A percentile compares a stretch with the other conserved stretches of the same genome.
phyloP scores from a whole-genome alignment of 2,888 invertebrate genomes.

The Aradus depressus region DNA sequence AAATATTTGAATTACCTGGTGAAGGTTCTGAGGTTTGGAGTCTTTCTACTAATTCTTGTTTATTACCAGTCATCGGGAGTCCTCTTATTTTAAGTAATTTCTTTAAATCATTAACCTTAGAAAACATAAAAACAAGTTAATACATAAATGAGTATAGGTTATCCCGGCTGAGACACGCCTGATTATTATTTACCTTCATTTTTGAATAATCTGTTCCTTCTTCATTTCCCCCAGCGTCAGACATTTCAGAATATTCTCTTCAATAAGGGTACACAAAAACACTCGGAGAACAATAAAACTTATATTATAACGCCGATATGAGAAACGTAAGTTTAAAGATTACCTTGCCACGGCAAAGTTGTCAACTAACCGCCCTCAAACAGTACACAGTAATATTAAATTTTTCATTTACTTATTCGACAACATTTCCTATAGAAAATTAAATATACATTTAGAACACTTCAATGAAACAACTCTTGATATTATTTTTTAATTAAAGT shows the following conservation, averaged over 20 bases:
- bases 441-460: no score
- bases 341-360: not conserved
- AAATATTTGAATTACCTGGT: conserved; percentile 32
- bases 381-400: not conserved
- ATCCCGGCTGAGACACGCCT: conserved; percentile 1
- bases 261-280: not conserved
- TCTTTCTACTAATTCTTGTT: conserved; percentile 66
- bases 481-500: no score
- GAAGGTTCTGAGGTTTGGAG: conserved; percentile 51
- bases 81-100: conserved; percentile 70
- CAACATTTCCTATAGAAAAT: no score
- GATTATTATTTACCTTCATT: conserved; percentile 19
- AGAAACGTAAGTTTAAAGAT: not conserved
- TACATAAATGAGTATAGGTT: conserved; percentile 3
- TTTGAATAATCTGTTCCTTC: conserved; percentile 20
- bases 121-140: conserved; percentile 16
- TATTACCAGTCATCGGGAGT: conserved; percentile 62
- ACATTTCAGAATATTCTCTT: conserved; percentile 8
- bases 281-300: not conserved
- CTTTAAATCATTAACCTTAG: conserved; percentile 72
- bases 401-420: no score
- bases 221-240: conserved; percentile 14
- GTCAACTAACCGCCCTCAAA: not conserved
- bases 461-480: no score
- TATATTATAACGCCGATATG: not conserved